phyloP scores from a whole-genome alignment of 1,140 invertebrate genomes.

The Helicoverpa armigera region DNA sequence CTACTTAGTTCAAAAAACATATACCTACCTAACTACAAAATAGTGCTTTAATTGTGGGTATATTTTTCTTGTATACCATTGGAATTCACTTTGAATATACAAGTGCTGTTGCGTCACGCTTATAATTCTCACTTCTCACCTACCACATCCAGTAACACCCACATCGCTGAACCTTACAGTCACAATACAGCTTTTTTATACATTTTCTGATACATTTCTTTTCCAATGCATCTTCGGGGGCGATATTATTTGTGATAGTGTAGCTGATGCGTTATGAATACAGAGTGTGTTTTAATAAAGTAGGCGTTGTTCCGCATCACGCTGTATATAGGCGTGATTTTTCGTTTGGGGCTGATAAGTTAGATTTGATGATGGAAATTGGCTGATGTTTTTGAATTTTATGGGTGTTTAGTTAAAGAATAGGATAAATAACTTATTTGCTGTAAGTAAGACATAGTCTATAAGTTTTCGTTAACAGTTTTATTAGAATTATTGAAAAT shows the following conservation, averaged over 20 bases:
- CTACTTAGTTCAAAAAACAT: no score
- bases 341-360: constrained; percentile 7
- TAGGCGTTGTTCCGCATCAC: constrained; percentile 42
- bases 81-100: no score
- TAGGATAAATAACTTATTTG: neutral
- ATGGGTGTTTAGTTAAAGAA: neutral
- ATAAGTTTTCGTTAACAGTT: no score
- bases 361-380: neutral
- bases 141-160: constrained; percentile 60
- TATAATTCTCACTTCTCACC: no score
- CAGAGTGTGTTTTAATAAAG: constrained; percentile 84
- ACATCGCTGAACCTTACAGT: constrained; percentile 56
- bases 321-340: constrained; percentile 14
- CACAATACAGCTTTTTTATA: constrained; percentile 82
- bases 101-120: no score
- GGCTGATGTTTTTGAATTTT: neutral
- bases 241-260: constrained; percentile 85
- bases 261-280: constrained; percentile 85
- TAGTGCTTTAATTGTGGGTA: no score
- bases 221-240: constrained; percentile 83
- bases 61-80: no score
- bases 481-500: no score
- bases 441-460: no score
- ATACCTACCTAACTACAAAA: no score
- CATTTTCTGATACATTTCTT: constrained; percentile 86